These are phyloP conservation scores for Dascyllus trimaculatus DNA, from an alignment of 2,113 vertebrate genomes.

Conservation along the genomic window DNA sequence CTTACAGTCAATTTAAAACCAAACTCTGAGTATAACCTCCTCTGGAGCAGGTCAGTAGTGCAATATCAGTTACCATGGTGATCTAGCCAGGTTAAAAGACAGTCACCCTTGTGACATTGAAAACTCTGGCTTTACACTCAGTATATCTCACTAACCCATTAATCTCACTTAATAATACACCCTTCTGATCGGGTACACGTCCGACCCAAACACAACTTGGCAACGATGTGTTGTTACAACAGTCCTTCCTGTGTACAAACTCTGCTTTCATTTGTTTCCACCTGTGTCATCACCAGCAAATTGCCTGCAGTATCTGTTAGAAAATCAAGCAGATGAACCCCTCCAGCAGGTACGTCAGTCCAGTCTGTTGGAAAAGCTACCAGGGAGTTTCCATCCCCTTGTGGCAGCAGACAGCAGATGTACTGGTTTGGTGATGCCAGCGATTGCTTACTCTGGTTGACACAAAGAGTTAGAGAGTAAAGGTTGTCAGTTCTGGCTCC, in stretches of 20 bases:
- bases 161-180: no score
- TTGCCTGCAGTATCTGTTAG: slow-evolving; percentile 4
- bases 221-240: not conserved
- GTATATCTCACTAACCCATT: no score
- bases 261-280: slow-evolving; percentile 5
- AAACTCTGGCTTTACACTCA: no score
- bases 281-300: slow-evolving; percentile 26
- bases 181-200: not conserved
- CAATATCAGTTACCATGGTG: no score
- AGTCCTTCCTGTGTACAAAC: not conserved
- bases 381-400: slow-evolving; percentile 2
- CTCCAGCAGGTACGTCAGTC: slow-evolving; percentile 25
- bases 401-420: slow-evolving; percentile 38
- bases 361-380: slow-evolving; percentile 38
- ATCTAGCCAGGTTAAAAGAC: no score
- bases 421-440: slow-evolving; percentile 24
- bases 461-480: not conserved
- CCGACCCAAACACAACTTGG: not conserved
- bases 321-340: slow-evolving; percentile 22
- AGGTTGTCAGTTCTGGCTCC: slow-evolving; percentile 14
- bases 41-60: no score
- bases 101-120: no score
- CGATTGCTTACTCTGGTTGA: slow-evolving; percentile 17
- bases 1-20: no score
- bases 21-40: no score